Conservation (phyloP, 2,888 invertebrate species). For the Pheosia tremula region DNA sequence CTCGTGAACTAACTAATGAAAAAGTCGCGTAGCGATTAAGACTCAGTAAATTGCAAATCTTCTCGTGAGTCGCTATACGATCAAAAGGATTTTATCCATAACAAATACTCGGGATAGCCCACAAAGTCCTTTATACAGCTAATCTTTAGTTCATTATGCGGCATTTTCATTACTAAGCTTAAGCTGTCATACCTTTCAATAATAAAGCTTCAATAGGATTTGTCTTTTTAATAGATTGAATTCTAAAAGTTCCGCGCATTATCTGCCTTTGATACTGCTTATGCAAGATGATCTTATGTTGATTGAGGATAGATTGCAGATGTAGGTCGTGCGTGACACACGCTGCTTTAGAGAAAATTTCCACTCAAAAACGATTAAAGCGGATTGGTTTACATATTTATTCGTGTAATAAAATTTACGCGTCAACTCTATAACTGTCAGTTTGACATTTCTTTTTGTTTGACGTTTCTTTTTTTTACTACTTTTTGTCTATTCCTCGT, state of each 20-base stretch:
- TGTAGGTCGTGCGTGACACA: too few relatives aligned
- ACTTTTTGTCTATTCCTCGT: too few relatives aligned
- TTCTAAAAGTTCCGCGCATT: neutral
- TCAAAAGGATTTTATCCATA: too few relatives aligned
- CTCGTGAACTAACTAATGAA: neutral
- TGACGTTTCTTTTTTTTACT: too few relatives aligned
- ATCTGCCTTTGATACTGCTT: neutral
- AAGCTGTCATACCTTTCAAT: neutral
- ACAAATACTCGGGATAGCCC: too few relatives aligned
- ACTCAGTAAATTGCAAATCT: neutral
- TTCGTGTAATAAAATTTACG: conserved; percentile 1
- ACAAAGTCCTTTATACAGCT: too few relatives aligned
- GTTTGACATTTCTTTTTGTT: too few relatives aligned
- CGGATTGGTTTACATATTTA: neutral
- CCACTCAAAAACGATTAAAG: too few relatives aligned
- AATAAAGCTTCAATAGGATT: neutral
- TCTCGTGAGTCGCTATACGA: neutral
- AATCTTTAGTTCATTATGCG: neutral
- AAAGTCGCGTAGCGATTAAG: neutral
- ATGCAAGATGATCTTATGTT: neutral
- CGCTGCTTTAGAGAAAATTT: too few relatives aligned
- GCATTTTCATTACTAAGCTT: neutral
- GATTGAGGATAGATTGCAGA: too few relatives aligned
- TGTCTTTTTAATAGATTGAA: neutral
- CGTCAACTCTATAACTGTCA: too few relatives aligned